These are phyloP conservation scores for Nothoprocta pentlandii DNA, from an alignment of 2,113 vertebrate species.

Conservation along the genomic window DNA sequence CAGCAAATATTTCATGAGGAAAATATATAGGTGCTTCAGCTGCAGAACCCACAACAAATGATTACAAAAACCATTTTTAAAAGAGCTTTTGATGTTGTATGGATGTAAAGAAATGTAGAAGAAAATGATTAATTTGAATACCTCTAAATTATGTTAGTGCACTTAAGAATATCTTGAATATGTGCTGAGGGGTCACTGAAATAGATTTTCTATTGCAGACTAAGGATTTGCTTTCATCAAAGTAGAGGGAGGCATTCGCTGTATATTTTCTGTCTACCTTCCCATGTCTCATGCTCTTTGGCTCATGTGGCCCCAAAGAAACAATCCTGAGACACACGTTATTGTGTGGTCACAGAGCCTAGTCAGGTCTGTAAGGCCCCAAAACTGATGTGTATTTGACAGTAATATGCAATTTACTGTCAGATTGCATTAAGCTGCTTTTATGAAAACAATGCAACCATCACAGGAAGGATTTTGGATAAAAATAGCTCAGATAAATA, in stretches of 20 bases:
- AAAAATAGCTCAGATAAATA: slow-evolving; percentile 22
- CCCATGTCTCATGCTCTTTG: background rate
- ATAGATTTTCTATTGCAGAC: slow-evolving; percentile 86
- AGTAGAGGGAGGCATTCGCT: slow-evolving; percentile 15
- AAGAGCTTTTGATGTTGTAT: slow-evolving; percentile 79
- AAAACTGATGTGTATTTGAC: slow-evolving; percentile 71
- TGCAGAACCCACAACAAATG: slow-evolving; percentile 79
- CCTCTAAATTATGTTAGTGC: slow-evolving; percentile 78
- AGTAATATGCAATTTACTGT: slow-evolving; percentile 66
- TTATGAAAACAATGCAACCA: slow-evolving; percentile 52
- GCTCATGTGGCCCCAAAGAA: slow-evolving; percentile 41
- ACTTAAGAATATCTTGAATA: slow-evolving; percentile 82
- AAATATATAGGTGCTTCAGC: slow-evolving; percentile 83
- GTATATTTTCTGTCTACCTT: background rate
- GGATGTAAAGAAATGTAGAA: slow-evolving; percentile 82
- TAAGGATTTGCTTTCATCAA: slow-evolving; percentile 76
- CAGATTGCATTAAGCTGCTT: slow-evolving; percentile 63
- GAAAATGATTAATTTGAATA: slow-evolving; percentile 87
- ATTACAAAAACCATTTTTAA: slow-evolving; percentile 72
- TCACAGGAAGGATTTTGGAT: background rate
- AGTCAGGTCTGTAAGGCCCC: slow-evolving; percentile 34
- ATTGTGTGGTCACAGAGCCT: slow-evolving; percentile 52
- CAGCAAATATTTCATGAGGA: slow-evolving; percentile 90
- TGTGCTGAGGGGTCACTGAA: slow-evolving; percentile 84
- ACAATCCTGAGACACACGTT: slow-evolving; percentile 60